Conservation (phyloP, 2,113 vertebrate genomes). For the Pipa parva region DNA sequence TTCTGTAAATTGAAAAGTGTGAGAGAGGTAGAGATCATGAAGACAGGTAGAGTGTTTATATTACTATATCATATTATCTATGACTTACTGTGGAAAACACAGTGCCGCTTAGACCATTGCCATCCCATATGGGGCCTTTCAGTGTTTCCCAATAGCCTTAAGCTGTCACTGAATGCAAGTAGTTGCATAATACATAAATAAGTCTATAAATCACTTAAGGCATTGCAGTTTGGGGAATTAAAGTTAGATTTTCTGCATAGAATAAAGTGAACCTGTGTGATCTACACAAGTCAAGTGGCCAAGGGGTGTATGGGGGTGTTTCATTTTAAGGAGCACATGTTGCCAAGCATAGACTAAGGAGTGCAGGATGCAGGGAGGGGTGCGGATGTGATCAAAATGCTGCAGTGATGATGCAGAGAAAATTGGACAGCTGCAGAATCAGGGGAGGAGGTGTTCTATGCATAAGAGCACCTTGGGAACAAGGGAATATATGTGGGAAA, state of each 20-base stretch:
- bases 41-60: no score
- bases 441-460: constrained; percentile 36
- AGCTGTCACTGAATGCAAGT: not conserved
- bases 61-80: no score
- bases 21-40: not conserved
- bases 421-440: constrained; percentile 35
- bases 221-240: no score
- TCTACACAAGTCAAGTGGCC: not conserved
- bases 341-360: not conserved
- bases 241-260: no score
- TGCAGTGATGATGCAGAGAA: constrained; percentile 38
- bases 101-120: no score
- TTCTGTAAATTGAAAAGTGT: no score
- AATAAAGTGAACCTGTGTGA: no score
- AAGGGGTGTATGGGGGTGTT: not conserved
- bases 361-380: constrained; percentile 7
- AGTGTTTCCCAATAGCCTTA: no score
- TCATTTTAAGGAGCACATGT: not conserved
- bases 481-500: not conserved
- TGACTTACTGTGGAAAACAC: not conserved
- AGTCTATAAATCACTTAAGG: no score
- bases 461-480: constrained; percentile 27
- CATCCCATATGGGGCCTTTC: no score
- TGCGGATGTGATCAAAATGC: constrained; percentile 36
- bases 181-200: not conserved